Evolutionary conservation across 1,140 invertebrate genomes (phyloP), one percentile per base, ranked within the genome.

Genomic region (Trichonephila inaurata): DNA sequence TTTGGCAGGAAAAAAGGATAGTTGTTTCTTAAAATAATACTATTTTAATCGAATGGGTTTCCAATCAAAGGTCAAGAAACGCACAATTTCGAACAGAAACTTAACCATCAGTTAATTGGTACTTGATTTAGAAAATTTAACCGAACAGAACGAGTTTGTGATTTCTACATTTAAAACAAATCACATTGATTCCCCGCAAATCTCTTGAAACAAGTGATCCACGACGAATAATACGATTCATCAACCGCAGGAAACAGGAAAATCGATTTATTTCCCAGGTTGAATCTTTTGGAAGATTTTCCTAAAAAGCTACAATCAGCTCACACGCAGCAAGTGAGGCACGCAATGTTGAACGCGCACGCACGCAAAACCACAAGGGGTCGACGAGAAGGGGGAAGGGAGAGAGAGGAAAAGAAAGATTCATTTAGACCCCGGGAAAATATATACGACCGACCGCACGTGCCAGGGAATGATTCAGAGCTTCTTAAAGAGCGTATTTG

Each of bases 281-380:
- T 77, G 28, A 16, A 18, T 28, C 72, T 77, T 77, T 77, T 19
- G 69, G 16, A 33, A 77, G 72, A 77, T 24, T 24, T 77, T 33
- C 72, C 33, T 33, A 69, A 77, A 69, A 77, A 77, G 72, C 72
- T 77, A 33, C 33, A 77, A 77, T 77, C 72, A 40, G 72, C 72
- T 77, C 72, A 77, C 72, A 77, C 72, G 72, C 51, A 51, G 51
- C 51, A 51, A 51, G 72, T 77, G 72, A 18, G 18, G 72, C 72
- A 77, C 72, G 72, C 72, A 40, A 77, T 33, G 66, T 51, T 51
- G 51, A 51, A 21, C 28, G 72, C 28, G 18, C 24, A 40, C 28
- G 72, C 72, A 77, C 72, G 28, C 72, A 33, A 40, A 77, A 77
- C 28, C 72, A 28, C 72, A 77, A 77, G 72, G 33, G 72, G 72